These are phyloP conservation scores for Miltochrista miniata DNA, from an alignment of 2,888 invertebrate genomes.

Conservation along the genomic window DNA sequence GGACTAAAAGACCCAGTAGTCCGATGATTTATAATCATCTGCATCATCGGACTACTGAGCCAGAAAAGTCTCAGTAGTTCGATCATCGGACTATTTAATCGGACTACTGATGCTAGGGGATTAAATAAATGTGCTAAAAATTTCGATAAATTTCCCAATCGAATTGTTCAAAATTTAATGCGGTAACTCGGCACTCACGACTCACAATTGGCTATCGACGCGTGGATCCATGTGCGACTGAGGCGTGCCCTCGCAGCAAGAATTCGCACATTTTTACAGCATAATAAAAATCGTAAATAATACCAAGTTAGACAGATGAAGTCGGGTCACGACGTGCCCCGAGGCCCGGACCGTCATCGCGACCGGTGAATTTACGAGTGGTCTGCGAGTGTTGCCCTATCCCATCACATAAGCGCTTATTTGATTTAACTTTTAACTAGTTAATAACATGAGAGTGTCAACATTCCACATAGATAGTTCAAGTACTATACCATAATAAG, in stretches of 20 bases:
- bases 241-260: slow-evolving; percentile 66
- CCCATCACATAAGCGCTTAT: slow-evolving; percentile 54
- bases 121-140: background rate
- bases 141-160: slow-evolving; percentile 24
- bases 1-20: too few relatives aligned
- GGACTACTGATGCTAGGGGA: too few relatives aligned
- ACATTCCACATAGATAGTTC: slow-evolving; percentile 31
- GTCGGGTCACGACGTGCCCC: slow-evolving; percentile 77
- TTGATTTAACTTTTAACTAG: slow-evolving; percentile 45
- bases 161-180: slow-evolving; percentile 35
- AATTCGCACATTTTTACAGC: slow-evolving; percentile 78
- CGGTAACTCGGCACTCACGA: slow-evolving; percentile 62
- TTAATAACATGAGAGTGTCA: slow-evolving; percentile 34
- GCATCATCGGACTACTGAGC: too few relatives aligned
- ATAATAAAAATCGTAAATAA: slow-evolving; percentile 80
- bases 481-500: slow-evolving; percentile 46
- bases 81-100: too few relatives aligned
- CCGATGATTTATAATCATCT: too few relatives aligned
- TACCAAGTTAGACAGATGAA: slow-evolving; percentile 66
- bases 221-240: slow-evolving; percentile 76
- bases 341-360: slow-evolving; percentile 70
- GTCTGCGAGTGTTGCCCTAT: slow-evolving; percentile 57
- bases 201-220: slow-evolving; percentile 71
- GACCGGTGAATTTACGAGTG: slow-evolving; percentile 72
- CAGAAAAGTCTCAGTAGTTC: too few relatives aligned